These are phyloP conservation scores for Antidorcas marsupialis DNA, from an alignment of 2,113 vertebrate genomes.

Conservation along the genomic window DNA sequence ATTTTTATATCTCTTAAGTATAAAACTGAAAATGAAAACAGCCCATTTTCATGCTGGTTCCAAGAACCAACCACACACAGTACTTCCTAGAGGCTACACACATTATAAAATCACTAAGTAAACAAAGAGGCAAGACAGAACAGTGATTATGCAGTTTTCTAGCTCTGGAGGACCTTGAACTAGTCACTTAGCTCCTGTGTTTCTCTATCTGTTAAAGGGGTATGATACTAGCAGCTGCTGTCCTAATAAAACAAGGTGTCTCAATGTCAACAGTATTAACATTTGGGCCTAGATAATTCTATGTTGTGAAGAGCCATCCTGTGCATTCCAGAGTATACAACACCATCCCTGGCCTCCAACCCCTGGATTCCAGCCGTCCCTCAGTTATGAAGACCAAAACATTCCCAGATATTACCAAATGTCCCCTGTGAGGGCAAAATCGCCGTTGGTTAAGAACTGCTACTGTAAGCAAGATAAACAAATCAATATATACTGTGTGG, in stretches of 20 bases:
- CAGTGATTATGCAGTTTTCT: background rate
- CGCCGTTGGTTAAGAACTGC: background rate
- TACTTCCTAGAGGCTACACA: background rate
- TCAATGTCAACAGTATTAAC: background rate
- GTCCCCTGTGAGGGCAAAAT: background rate
- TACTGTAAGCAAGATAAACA: background rate
- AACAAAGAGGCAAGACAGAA: background rate
- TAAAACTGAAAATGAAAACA: conserved; percentile 14
- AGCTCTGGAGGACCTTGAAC: background rate
- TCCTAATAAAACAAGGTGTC: background rate
- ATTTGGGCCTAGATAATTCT: background rate
- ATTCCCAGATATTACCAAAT: background rate
- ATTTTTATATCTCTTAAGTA: background rate
- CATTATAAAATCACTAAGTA: background rate
- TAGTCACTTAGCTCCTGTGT: background rate
- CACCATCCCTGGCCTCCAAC: background rate
- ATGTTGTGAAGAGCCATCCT: too few species aligned
- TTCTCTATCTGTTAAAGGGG: background rate
- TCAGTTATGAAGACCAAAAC: background rate
- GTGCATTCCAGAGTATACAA: background rate
- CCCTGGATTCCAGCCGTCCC: background rate
- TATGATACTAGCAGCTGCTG: background rate
- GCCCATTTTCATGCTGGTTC: background rate
- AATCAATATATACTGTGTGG: background rate
- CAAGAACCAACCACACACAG: background rate